Conservation (phyloP, 2,888 invertebrate species). For the Anticlea derivata region DNA sequence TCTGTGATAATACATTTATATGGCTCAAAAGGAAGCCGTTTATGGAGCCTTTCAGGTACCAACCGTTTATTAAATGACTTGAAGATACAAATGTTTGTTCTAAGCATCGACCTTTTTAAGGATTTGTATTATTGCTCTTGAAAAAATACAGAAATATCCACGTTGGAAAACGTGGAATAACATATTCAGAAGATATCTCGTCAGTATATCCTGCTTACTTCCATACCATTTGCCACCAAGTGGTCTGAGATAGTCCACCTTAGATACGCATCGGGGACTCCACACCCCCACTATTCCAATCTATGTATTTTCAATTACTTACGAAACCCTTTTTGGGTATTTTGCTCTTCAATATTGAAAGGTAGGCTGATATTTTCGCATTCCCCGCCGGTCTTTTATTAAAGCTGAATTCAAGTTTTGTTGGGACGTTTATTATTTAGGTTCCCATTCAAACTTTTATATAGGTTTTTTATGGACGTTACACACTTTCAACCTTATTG, state of each 20-base stretch:
- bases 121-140: conserved; percentile 4
- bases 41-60: conserved; percentile 55
- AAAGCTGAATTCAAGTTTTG: conserved; percentile 15
- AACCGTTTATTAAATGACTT: conserved; percentile 59
- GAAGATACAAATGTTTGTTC: conserved; percentile 41
- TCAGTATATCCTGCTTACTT: conserved; percentile 73
- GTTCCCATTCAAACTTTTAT: conserved; percentile 22
- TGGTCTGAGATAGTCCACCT: conserved; percentile 78
- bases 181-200: conserved; percentile 65
- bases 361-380: conserved; percentile 19
- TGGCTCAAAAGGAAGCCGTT: conserved; percentile 58
- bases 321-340: conserved; percentile 42
- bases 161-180: conserved; percentile 52
- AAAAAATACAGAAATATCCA: conserved; percentile 33
- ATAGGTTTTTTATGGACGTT: conserved; percentile 9
- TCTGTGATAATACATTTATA: conserved; percentile 67
- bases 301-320: conserved; percentile 71
- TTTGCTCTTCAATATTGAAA: conserved; percentile 27
- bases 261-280: conserved; percentile 65
- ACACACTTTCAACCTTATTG: conserved; percentile 3
- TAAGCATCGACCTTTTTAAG: conserved; percentile 8
- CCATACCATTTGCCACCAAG: conserved; percentile 76
- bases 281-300: conserved; percentile 54
- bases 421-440: conserved; percentile 9
- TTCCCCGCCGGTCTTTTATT: conserved; percentile 14